Evolutionary conservation across 2,113 vertebrate genomes (phyloP), one percentile per base, ranked within the genome.

Genomic region (Nyctibius bracteatus): DNA sequence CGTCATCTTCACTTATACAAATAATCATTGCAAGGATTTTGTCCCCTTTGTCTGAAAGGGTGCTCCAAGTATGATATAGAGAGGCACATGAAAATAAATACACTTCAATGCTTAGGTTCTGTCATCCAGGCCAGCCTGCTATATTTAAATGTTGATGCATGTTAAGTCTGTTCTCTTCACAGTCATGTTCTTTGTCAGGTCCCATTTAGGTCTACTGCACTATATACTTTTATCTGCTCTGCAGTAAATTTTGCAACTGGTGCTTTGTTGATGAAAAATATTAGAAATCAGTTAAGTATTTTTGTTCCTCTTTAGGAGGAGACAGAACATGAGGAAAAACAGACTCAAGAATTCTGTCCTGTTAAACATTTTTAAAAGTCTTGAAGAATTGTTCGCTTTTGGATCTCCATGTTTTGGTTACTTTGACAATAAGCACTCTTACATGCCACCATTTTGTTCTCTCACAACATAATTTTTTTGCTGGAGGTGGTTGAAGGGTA

Each of bases 181-280:
- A 92, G 57, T n/a, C 25, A 8, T 9, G 7, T 47, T 82, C 62
- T 65, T 72, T 68, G 30, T 49, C 44, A 70, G 37, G 24, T 78
- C 46, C 52, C 43, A 9, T 52, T 84, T 0, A 0, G 18, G 28
- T 52, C 54, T 51, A 68, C 12, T 0, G 0, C 37, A 18, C 25
- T n/a, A 19, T 22, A 17, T n/a, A 44, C n/a, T 66, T 83, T 33
- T 30, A 3, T 78, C 41, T 81, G 18, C 57, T 62, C 13, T 57
- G 14, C 25, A 72, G 24, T n/a, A 91, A 63, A 65, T 72, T 57
- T 44, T 79, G 30, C 49, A 90, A 39, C 73, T 80, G n/a, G 30
- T 73, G 37, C n/a, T 51, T 51, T 80, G 31, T 52, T 71, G 62
- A 55, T 72, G 14, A 79, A 81, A 89, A 74, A 16, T 35, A 33